phyloP scores from a whole-genome alignment of 2,113 vertebrate genomes.

The Alligator mississippiensis region DNA sequence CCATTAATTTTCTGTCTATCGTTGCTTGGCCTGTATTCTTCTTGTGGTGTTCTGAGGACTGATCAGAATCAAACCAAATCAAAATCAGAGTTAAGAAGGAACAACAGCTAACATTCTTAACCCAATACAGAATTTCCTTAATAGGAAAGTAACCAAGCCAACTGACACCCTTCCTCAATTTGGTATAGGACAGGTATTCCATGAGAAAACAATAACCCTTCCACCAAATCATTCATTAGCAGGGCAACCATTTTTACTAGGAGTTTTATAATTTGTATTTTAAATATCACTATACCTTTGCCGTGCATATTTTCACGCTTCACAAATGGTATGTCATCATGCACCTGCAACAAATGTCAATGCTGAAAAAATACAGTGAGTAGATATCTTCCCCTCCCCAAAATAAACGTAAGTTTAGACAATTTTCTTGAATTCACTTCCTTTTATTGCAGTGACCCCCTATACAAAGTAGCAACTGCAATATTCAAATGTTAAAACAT shows the following conservation, averaged over 20 bases:
- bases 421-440: constrained; percentile 76
- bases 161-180: not conserved
- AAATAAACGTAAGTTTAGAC: constrained; percentile 29
- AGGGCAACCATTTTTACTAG: not conserved
- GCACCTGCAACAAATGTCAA: too few relatives aligned
- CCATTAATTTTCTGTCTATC: rapidly evolving
- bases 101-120: too few relatives aligned
- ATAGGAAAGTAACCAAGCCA: not conserved
- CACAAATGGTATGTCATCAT: not conserved
- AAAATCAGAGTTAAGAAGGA: too few relatives aligned
- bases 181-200: not conserved
- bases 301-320: not conserved
- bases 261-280: not conserved
- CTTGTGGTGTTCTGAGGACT: not conserved
- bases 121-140: too few relatives aligned
- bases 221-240: not conserved
- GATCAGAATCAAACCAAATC: not conserved
- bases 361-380: too few relatives aligned
- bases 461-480: constrained; percentile 97
- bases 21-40: rapidly evolving
- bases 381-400: not conserved
- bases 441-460: constrained; percentile 85
- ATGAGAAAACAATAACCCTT: not conserved
- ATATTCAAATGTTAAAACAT: constrained; percentile 92
- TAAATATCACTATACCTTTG: not conserved